Evolutionary conservation across 2,888 invertebrate genomes (phyloP).

Genomic region (Tortricodes alternella): DNA sequence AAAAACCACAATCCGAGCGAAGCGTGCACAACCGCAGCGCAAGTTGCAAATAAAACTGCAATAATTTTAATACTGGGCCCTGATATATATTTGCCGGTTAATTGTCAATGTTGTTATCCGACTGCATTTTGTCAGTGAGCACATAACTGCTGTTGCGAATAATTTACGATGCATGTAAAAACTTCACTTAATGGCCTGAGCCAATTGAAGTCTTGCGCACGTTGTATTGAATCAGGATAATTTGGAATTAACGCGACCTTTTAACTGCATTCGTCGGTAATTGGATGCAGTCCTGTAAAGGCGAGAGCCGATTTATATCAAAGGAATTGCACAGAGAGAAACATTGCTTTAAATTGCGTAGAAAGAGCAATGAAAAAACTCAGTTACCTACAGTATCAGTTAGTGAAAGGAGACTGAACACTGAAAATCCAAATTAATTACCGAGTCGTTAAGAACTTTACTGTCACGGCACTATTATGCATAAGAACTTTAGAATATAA

Average conservation of each 20-base stretch:
- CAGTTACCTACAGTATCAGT: no score
- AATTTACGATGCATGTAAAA: conserved; percentile 23
- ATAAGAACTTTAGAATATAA: no score
- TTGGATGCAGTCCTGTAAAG: conserved; percentile 2
- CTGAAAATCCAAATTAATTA: not conserved
- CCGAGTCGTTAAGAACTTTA: no score
- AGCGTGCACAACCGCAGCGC: conserved; percentile 41
- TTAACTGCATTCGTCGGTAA: conserved; percentile 23
- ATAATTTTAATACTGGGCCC: conserved; percentile 16
- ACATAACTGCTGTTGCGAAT: conserved; percentile 5
- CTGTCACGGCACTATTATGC: no score
- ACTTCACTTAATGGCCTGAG: conserved; percentile 1
- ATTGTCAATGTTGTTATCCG: conserved; percentile 18
- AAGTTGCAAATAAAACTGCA: conserved; percentile 10
- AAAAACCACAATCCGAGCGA: conserved; percentile 57
- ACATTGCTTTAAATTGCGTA: not conserved
- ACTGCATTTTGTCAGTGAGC: conserved; percentile 22
- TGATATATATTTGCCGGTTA: conserved; percentile 13
- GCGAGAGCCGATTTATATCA: conserved; percentile 10
- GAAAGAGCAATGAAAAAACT: no score
- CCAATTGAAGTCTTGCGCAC: not conserved
- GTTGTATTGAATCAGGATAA: conserved; percentile 17
- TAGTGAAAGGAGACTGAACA: not conserved
- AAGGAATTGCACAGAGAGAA: conserved; percentile 3
- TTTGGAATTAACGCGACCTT: conserved; percentile 19